Evolutionary conservation across 2,888 invertebrate genomes (phyloP), one percentile per base, ranked within the genome.

Genomic region (Ramazzottius varieornatus): DNA sequence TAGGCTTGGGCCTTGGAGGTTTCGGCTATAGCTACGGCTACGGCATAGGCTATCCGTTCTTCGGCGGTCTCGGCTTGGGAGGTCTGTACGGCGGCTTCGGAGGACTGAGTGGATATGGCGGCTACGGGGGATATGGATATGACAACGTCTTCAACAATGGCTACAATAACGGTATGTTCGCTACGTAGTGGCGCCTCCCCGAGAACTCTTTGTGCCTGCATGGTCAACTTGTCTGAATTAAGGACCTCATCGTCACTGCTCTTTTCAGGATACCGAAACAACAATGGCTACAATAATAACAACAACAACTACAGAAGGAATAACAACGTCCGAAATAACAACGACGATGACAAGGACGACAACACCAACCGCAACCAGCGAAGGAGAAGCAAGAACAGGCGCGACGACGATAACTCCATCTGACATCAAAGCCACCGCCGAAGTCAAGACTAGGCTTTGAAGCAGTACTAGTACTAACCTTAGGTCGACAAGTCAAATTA

Each of bases 11-110:
- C n/a, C n/a, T n/a, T n/a, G n/a, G n/a, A n/a, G n/a, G n/a, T n/a
- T n/a, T n/a, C n/a, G n/a, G n/a, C n/a, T n/a, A n/a, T n/a, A n/a
- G n/a, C n/a, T n/a, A n/a, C 20, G 40, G 40, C 8, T 40, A 20
- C 20, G 8, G 20, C 8, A 40, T 40, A 40, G 40, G 20, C 20
- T 40, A 40, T 20, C 8, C 8, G 8, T 33, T 75, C 76, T 1
- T 71, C 74, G 66, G 70, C 73, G 2, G 40, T 20, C 20, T 13
- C 40, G 40, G 40, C 40, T 8, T 8, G 8, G 8, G 20, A 8
- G 40, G 40, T 40, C 8, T 8, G 8, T 40, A 40, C 40, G 40
- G 40, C 40, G 40, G 40, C 40, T 40, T 13, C 40, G 40, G 40
- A 8, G 40, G 40, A 8, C 20, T 13, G 8, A 20, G 40, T 40